These are phyloP conservation scores for Campodea augens DNA, from an alignment of 1,140 invertebrate species.

Conservation along the genomic window DNA sequence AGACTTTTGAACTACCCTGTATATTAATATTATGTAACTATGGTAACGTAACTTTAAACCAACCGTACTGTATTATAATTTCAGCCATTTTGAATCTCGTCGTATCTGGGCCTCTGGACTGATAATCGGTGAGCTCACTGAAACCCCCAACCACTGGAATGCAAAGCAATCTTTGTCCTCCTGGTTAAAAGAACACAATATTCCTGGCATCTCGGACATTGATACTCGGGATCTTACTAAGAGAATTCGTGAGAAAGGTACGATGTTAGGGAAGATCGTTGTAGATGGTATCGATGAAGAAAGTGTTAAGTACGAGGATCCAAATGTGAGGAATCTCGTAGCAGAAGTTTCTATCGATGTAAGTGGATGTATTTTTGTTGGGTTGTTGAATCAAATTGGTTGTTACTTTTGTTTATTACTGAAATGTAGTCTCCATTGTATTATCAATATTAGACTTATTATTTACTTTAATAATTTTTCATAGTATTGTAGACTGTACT, in stretches of 20 bases:
- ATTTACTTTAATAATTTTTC: too few relatives aligned
- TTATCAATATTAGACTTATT: too few relatives aligned
- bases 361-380: slow-evolving; percentile 12
- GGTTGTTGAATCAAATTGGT: slow-evolving; percentile 6
- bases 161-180: slow-evolving; percentile 49
- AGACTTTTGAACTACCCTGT: too few relatives aligned
- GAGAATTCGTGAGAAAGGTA: slow-evolving; percentile 62
- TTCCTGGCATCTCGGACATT: slow-evolving; percentile 76
- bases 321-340: slow-evolving; percentile 76
- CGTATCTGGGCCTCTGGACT: slow-evolving; percentile 83
- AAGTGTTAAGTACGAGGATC: slow-evolving; percentile 39
- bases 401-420: too few relatives aligned
- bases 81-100: slow-evolving; percentile 74
- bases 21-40: too few relatives aligned
- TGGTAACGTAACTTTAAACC: too few relatives aligned
- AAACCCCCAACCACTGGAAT: slow-evolving; percentile 78
- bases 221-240: slow-evolving; percentile 80
- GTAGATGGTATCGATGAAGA: slow-evolving; percentile 25
- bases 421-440: too few relatives aligned
- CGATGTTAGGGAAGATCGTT: slow-evolving; percentile 61
- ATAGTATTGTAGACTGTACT: too few relatives aligned
- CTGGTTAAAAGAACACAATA: slow-evolving; percentile 59
- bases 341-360: slow-evolving; percentile 73
- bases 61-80: slow-evolving; percentile 15
- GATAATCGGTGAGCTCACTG: slow-evolving; percentile 77